phyloP scores from a whole-genome alignment of 2,113 vertebrate species.

The Beaufortia kweichowensis region DNA sequence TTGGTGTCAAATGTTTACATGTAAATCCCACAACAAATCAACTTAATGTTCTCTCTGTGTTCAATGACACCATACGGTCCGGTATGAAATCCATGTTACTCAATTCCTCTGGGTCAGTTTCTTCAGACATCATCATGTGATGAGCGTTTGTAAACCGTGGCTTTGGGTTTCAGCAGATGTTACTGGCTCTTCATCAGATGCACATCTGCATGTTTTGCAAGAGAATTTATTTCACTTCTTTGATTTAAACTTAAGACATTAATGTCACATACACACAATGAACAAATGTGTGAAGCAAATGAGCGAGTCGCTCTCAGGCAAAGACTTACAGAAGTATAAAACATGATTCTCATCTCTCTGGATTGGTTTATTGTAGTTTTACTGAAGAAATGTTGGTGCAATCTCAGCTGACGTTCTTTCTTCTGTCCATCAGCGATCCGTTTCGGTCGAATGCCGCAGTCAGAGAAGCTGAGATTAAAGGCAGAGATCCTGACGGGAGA shows the following conservation, averaged over 20 bases:
- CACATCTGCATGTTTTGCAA: neutral
- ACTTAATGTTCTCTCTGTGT: neutral
- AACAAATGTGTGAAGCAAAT: too few species aligned
- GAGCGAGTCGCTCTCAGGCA: too few species aligned
- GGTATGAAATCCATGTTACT: conserved; percentile 29
- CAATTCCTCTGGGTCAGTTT: conserved; percentile 39
- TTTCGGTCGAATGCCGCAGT: conserved; percentile 96
- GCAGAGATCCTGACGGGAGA: conserved; percentile 91
- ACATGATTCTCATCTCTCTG: too few species aligned
- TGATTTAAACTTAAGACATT: too few species aligned
- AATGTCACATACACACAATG: too few species aligned
- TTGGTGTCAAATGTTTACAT: too few species aligned
- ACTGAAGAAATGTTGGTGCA: too few species aligned
- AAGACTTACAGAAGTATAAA: too few species aligned
- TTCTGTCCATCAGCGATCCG: conserved; percentile 83
- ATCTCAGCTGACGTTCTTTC: neutral
- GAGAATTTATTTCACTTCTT: neutral
- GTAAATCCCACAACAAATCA: neutral
- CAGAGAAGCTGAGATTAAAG: conserved; percentile 95
- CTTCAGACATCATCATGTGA: conserved; percentile 38
- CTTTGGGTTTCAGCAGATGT: conserved; percentile 16
- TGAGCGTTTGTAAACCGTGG: conserved; percentile 24
- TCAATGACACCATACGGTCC: conserved; percentile 18
- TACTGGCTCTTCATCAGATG: neutral
- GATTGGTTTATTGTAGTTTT: too few species aligned